These are phyloP conservation scores for Gadus macrocephalus DNA, from an alignment of 2,113 vertebrate species.

Conservation along the genomic window DNA sequence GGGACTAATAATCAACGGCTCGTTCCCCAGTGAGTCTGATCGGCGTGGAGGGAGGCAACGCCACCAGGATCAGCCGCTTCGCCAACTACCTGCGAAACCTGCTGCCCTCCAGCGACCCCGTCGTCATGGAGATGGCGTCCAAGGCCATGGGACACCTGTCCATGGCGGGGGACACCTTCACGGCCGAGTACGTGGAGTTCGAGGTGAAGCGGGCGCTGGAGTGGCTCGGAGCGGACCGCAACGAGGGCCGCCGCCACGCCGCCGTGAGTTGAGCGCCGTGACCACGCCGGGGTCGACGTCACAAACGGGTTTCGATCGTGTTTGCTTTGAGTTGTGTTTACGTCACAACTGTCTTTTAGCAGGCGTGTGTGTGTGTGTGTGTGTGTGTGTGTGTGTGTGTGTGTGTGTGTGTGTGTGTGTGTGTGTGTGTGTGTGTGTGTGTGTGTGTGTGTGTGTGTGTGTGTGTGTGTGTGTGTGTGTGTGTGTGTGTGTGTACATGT, in stretches of 20 bases:
- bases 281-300: no score
- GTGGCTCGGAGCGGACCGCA: slow-evolving; percentile 94
- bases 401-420: no score
- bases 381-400: no score
- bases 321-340: no score
- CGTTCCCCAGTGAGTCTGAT: slow-evolving; percentile 87
- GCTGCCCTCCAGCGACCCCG: slow-evolving; percentile 91
- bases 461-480: no score
- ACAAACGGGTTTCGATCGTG: no score
- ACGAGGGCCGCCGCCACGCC: slow-evolving; percentile 93
- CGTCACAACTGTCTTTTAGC: no score
- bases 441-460: no score
- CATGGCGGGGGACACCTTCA: slow-evolving; percentile 97
- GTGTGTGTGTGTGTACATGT: no score
- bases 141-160: slow-evolving; percentile 95
- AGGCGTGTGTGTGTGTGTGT: no score
- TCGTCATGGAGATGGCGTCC: slow-evolving; percentile 99
- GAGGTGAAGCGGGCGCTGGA: slow-evolving; percentile 98
- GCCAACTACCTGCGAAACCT: slow-evolving; percentile 97
- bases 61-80: slow-evolving; percentile 93
- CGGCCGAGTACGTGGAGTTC: slow-evolving; percentile 97
- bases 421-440: no score
- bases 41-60: slow-evolving; percentile 94
- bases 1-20: neutral
- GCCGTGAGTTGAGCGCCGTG: slow-evolving; percentile 75